Percentiles rank a stretch among this genome's conserved stretches.
Evolutionary conservation across 64 coral and sea anemone genomes (phyloP).

Genomic region (Montipora cactus): DNA sequence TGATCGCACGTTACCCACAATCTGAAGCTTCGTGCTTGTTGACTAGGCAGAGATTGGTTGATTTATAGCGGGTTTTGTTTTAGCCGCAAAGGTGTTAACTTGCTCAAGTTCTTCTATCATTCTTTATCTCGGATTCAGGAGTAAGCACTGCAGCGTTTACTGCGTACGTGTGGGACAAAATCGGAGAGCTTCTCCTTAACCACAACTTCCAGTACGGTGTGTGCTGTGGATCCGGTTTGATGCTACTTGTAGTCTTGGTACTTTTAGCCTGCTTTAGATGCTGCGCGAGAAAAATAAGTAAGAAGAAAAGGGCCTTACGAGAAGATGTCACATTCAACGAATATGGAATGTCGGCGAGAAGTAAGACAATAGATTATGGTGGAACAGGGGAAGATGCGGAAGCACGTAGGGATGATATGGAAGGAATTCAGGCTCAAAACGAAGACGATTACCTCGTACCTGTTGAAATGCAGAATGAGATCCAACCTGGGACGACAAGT

Average conservation of each 20-base stretch:
- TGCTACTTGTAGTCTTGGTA: neutral
- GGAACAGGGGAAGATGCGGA: neutral
- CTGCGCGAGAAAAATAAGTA: no score
- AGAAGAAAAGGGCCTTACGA: no score
- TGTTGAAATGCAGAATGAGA: neutral
- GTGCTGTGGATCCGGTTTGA: neutral
- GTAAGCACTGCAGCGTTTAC: neutral
- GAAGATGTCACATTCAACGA: neutral
- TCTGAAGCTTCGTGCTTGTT: no score
- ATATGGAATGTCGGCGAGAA: neutral
- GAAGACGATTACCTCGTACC: neutral
- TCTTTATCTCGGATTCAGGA: neutral
- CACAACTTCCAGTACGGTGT: neutral
- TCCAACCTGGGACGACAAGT: no score
- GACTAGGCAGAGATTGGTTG: no score
- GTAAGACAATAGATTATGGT: neutral
- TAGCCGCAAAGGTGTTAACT: no score
- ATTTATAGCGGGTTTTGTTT: no score
- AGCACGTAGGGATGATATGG: neutral
- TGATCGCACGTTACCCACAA: no score
- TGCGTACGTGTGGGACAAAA: no score
- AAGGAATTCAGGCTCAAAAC: neutral
- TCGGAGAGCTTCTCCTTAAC: neutral
- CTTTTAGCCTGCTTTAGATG: neutral
- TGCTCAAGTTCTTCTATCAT: no score